Evolutionary conservation across 2,797 vertebrate genomes (phyloP), one percentile per base, ranked within the genome.

Genomic region (Octomys mimax): DNA sequence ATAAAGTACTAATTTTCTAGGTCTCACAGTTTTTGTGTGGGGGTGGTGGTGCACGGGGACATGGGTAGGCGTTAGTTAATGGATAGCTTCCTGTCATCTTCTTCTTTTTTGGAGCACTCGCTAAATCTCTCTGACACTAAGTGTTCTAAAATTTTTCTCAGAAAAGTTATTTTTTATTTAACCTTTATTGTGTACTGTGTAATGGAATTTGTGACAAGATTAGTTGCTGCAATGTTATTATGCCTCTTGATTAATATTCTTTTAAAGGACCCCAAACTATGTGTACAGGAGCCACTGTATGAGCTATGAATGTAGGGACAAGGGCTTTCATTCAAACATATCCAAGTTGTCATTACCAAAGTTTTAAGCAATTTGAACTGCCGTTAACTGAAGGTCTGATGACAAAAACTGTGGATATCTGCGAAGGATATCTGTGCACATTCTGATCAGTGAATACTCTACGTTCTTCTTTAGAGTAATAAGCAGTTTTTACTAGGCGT

Each of bases 131-230:
- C 97, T 98, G 98, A 98, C 98, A 98, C 97, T 98, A 99, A 98
- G 98, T 98, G 98, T 98, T 97, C 98, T 98, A 98, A 97, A 98
- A 98, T 98, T 98, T 98, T 98, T 98, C 97, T 95, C 97, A 96
- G 96, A 96, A 98, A 98, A 98, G 98, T 98, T 98, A 98, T 98
- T 98, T 98, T 99, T 98, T 98, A 98, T 98, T 98, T 98, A 98
- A 98, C 98, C 98, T 98, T 98, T 98, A 98, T 96, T 97, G 93
- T 97, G 97, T 98, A 98, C 96, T 97, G 93, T 97, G 97, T 98
- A 98, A 98, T 98, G 98, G 98, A 98, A 98, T 98, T 98, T 98
- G 98, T 98, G 98, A 98, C 98, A 98, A 98, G 98, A 98, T 98
- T 98, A 98, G 98, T 98, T 98, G 97, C 98, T 98, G 98, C 97